Percentiles rank a stretch among this genome's conserved stretches.
These are phyloP conservation scores for Rhamnusium bicolor DNA, from an alignment of 2,888 invertebrate genomes.

Conservation along the genomic window DNA sequence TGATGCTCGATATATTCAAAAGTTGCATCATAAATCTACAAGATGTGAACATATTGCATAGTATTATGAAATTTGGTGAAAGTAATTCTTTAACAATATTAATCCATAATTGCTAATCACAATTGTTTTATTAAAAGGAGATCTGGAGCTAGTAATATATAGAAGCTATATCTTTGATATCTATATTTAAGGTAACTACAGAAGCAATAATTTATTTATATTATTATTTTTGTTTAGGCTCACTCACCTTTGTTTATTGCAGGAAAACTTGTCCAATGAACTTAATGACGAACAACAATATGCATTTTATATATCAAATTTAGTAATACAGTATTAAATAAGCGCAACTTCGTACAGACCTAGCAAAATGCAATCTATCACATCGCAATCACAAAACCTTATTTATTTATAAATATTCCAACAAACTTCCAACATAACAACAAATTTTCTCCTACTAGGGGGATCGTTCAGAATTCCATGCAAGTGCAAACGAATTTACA, in stretches of 20 bases:
- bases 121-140: neutral
- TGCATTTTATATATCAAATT: constrained; percentile 28
- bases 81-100: constrained; percentile 43
- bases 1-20: constrained; percentile 2
- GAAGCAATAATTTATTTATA: neutral
- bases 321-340: neutral
- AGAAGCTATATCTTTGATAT: neutral
- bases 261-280: constrained; percentile 24
- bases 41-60: constrained; percentile 45
- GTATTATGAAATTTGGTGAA: constrained; percentile 57
- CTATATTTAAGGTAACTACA: neutral
- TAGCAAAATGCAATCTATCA: constrained; percentile 19
- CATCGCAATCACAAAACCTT: neutral
- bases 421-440: neutral
- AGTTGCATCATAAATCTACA: constrained; percentile 32
- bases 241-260: constrained; percentile 37
- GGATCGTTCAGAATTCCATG: too few relatives aligned
- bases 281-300: constrained; percentile 35
- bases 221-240: constrained; percentile 23
- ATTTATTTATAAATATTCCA: constrained; percentile 19
- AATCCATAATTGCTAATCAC: neutral
- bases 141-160: neutral
- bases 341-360: constrained; percentile 16
- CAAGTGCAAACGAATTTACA: too few relatives aligned
- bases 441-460: neutral